These are phyloP conservation scores for Ichneumoninae sp. DNA, from an alignment of 2,888 invertebrate species.

Conservation along the genomic window DNA sequence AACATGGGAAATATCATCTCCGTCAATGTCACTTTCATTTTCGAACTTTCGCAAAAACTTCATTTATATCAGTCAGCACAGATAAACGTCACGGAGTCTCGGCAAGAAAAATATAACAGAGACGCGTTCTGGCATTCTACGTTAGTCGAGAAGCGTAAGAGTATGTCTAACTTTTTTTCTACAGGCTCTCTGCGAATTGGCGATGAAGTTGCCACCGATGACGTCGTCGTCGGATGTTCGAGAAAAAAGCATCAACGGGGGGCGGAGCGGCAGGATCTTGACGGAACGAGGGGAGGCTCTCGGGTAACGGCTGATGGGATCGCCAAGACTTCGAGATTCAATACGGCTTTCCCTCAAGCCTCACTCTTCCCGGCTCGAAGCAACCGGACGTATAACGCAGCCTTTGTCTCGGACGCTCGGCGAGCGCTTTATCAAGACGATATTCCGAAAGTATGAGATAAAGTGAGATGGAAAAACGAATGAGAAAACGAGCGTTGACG, in stretches of 20 bases:
- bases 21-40: neutral
- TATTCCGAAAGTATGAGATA: slow-evolving; percentile 56
- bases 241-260: slow-evolving; percentile 28
- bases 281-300: slow-evolving; percentile 1
- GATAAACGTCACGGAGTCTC: slow-evolving; percentile 9
- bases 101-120: slow-evolving; percentile 5
- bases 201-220: slow-evolving; percentile 20
- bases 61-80: slow-evolving; percentile 16
- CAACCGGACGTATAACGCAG: slow-evolving; percentile 39
- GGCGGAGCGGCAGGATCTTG: slow-evolving; percentile 1
- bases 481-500: slow-evolving; percentile 51
- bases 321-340: slow-evolving; percentile 55
- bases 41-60: neutral
- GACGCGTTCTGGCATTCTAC: neutral
- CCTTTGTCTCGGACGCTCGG: slow-evolving; percentile 51
- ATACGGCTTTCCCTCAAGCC: slow-evolving; percentile 53
- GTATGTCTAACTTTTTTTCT: slow-evolving; percentile 23
- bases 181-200: slow-evolving; percentile 2
- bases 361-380: slow-evolving; percentile 30
- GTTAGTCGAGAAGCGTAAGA: neutral
- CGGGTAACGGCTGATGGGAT: slow-evolving; percentile 51
- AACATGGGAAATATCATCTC: neutral
- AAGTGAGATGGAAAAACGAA: slow-evolving; percentile 40
- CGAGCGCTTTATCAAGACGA: slow-evolving; percentile 55
- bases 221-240: slow-evolving; percentile 3